Percentiles rank a stretch among this genome's conserved stretches.
phyloP scores from a whole-genome alignment of 2,888 invertebrate genomes.

The Xestia sexstrigata region DNA sequence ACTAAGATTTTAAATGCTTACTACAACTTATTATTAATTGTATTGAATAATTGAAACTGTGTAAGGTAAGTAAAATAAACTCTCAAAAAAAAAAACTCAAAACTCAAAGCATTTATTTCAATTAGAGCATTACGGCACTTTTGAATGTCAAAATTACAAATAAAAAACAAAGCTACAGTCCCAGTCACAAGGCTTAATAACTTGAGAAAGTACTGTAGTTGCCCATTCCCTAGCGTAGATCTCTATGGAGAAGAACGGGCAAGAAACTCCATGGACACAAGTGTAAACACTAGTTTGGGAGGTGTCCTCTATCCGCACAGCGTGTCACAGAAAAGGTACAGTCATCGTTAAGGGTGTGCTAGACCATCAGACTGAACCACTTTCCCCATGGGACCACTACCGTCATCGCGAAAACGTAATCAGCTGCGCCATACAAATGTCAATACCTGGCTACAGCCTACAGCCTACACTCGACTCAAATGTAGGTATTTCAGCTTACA shows the following conservation, averaged over 20 bases:
- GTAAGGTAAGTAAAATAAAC: neutral
- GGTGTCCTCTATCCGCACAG: neutral
- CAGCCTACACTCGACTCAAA: neutral
- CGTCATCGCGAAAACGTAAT: neutral
- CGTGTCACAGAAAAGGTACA: too few relatives aligned
- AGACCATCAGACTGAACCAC: neutral
- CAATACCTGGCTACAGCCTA: too few relatives aligned
- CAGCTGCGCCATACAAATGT: neutral
- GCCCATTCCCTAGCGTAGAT: too few relatives aligned
- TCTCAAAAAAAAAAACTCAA: too few relatives aligned
- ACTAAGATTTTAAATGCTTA: neutral
- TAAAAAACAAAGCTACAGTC: too few relatives aligned
- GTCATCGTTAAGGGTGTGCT: neutral
- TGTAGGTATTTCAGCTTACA: neutral
- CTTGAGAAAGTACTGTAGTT: too few relatives aligned
- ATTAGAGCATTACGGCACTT: too few relatives aligned
- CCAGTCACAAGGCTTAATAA: too few relatives aligned
- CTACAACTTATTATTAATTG: neutral
- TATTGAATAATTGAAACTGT: slow-evolving; percentile 2
- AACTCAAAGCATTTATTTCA: too few relatives aligned
- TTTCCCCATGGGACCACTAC: neutral
- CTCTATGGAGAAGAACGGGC: too few relatives aligned
- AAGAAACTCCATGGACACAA: too few relatives aligned
- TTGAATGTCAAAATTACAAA: too few relatives aligned
- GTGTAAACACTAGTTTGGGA: neutral